Evolutionary conservation across 2,797 vertebrate species (phyloP).

Genomic region (Phrynocephalus vlangalii): DNA sequence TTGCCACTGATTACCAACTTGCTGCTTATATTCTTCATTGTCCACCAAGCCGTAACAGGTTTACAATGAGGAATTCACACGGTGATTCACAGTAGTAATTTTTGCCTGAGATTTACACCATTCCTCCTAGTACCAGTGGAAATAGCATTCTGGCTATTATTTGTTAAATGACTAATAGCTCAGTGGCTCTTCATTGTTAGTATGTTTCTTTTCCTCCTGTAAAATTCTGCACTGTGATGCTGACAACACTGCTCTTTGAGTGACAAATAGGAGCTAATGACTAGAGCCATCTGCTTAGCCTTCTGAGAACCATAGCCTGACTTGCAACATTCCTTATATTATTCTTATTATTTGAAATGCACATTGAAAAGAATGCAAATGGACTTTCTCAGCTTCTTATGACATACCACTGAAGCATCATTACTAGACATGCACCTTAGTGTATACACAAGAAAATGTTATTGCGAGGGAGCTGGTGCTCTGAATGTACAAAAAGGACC

Average conservation of each 20-base stretch:
- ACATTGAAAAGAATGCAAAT: not conserved
- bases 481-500: not conserved
- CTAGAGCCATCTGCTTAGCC: not conserved
- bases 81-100: no score
- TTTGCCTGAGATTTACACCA: no score
- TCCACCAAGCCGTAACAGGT: no score
- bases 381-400: not conserved
- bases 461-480: not conserved
- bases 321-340: no score
- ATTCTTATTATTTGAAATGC: no score
- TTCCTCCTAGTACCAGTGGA: no score
- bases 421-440: not conserved
- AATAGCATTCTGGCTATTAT: no score
- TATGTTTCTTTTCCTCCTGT: slow-evolving; percentile 5
- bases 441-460: not conserved
- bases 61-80: no score
- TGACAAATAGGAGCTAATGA: not conserved
- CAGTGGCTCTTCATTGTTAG: not conserved
- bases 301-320: not conserved
- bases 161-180: slow-evolving; percentile 1
- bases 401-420: not conserved
- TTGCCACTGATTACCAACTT: no score
- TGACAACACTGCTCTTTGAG: slow-evolving; percentile 8
- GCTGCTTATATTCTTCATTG: no score
- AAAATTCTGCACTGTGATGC: not conserved